phyloP scores from a whole-genome alignment of 2,888 invertebrate species.

The Horisme vitalbata region DNA sequence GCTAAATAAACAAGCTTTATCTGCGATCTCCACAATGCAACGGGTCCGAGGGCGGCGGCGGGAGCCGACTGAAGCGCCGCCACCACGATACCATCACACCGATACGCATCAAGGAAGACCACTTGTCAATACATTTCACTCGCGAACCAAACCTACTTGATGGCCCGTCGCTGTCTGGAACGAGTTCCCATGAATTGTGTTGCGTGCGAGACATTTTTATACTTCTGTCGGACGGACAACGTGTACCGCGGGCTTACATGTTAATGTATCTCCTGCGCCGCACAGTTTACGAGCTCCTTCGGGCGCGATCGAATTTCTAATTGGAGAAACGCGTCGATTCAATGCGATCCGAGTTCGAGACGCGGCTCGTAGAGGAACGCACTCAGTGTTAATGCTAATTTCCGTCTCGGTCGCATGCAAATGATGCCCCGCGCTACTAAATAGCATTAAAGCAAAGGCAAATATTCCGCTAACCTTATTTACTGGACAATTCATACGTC shows the following conservation, averaged over 20 bases:
- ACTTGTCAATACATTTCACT: constrained; percentile 82
- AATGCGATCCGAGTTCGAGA: constrained; percentile 51
- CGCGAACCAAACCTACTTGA: constrained; percentile 67
- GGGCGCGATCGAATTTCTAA: constrained; percentile 55
- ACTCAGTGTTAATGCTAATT: constrained; percentile 71
- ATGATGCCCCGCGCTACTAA: constrained; percentile 68
- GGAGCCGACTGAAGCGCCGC: constrained; percentile 79
- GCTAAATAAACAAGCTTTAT: constrained; percentile 80
- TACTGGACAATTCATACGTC: constrained; percentile 82
- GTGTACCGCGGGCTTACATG: constrained; percentile 62
- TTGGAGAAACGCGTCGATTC: constrained; percentile 49
- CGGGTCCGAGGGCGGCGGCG: constrained; percentile 60
- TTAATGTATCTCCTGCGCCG: constrained; percentile 57
- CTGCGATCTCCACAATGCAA: constrained; percentile 74
- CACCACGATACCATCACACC: constrained; percentile 75
- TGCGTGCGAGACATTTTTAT: constrained; percentile 73
- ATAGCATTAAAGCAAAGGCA: constrained; percentile 68
- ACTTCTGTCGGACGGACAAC: constrained; percentile 64
- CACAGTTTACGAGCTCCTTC: constrained; percentile 48
- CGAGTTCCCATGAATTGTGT: constrained; percentile 77
- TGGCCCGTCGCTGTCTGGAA: constrained; percentile 66
- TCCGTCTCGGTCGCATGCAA: constrained; percentile 67
- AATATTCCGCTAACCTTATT: constrained; percentile 79
- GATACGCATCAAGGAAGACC: constrained; percentile 82
- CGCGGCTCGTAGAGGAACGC: constrained; percentile 43